Evolutionary conservation across 2,113 vertebrate species (phyloP).

Genomic region (Scomber colias): DNA sequence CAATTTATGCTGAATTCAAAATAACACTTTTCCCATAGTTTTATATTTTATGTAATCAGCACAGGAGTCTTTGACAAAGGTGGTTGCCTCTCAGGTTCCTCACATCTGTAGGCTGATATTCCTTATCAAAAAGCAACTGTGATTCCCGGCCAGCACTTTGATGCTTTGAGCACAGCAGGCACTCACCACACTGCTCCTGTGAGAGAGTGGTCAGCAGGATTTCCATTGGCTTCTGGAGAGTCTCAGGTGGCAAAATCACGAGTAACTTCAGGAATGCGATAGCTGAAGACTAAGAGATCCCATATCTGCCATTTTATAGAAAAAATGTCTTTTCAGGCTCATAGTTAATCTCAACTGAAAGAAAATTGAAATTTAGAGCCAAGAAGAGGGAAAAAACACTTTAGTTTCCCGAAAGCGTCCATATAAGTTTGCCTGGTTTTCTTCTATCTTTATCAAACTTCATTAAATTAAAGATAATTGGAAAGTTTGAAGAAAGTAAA

Average conservation of each 20-base stretch:
- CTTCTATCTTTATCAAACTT: neutral
- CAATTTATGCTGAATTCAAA: neutral
- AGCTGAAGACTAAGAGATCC: neutral
- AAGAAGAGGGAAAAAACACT: no score
- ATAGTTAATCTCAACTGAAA: neutral
- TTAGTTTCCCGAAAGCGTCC: no score
- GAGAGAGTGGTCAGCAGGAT: conserved; percentile 24
- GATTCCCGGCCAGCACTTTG: conserved; percentile 15
- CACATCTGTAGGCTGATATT: neutral
- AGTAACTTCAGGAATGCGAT: neutral
- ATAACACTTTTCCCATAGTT: neutral
- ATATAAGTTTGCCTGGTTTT: neutral
- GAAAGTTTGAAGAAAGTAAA: conserved; percentile 4
- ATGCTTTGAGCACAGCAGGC: conserved; percentile 41
- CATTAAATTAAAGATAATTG: neutral
- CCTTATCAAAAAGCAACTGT: conserved; percentile 12
- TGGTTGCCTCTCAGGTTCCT: neutral
- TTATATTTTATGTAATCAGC: neutral
- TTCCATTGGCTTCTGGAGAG: conserved; percentile 17
- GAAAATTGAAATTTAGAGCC: no score
- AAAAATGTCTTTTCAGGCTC: neutral
- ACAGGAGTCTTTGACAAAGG: neutral
- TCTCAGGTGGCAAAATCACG: conserved; percentile 15
- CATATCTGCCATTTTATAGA: neutral
- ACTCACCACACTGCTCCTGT: neutral